These are phyloP conservation scores for Eospalax fontanierii DNA, from an alignment of 2,797 vertebrate genomes.

Conservation along the genomic window DNA sequence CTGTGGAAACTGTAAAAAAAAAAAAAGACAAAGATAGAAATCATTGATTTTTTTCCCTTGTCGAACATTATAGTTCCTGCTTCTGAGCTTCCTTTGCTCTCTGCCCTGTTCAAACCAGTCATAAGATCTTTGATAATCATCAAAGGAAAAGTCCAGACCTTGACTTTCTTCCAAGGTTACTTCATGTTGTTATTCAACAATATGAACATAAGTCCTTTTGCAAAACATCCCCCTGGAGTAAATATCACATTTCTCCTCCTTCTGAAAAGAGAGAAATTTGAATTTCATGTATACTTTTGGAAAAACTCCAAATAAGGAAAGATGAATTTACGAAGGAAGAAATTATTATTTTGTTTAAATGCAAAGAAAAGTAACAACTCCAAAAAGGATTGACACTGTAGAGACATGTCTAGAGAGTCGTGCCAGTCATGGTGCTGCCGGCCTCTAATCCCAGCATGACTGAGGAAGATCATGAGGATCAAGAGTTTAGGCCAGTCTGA, in stretches of 20 bases:
- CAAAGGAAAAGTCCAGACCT: neutral
- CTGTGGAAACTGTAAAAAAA: neutral
- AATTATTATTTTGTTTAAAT: conserved; percentile 44
- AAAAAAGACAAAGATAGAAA: neutral
- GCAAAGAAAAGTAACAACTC: neutral
- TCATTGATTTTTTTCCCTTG: conserved; percentile 50
- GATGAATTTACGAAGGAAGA: neutral
- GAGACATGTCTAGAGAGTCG: neutral
- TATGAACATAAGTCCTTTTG: neutral
- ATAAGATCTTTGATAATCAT: neutral
- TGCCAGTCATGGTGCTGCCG: neutral
- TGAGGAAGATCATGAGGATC: neutral
- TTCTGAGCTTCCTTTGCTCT: conserved; percentile 27
- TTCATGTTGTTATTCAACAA: neutral
- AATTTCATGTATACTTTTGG: conserved; percentile 17
- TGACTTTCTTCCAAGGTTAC: conserved; percentile 14
- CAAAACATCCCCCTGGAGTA: neutral
- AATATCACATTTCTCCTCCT: conserved; percentile 2
- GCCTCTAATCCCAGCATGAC: neutral
- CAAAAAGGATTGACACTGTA: neutral
- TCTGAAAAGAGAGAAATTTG: neutral
- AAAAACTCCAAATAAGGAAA: neutral
- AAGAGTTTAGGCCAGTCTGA: neutral
- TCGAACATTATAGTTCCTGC: neutral
- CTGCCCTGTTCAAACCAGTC: neutral